Evolutionary conservation across 1,140 invertebrate genomes (phyloP).

Genomic region (Lethocerus indicus): DNA sequence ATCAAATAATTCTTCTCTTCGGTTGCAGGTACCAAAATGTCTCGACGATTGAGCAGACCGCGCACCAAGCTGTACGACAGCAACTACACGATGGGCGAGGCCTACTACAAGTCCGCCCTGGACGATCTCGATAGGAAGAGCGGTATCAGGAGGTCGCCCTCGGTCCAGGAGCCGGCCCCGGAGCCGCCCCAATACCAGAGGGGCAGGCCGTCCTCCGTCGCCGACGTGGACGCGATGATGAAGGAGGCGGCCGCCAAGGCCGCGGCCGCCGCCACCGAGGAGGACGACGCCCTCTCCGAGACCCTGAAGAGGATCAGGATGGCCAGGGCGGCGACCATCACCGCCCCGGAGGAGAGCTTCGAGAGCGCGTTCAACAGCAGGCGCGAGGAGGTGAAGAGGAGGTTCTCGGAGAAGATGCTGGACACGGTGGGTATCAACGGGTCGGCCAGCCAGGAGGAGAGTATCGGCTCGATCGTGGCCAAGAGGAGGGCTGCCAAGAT

Average conservation of each 20-base stretch:
- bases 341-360: conserved; percentile 2
- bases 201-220: conserved; percentile 4
- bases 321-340: not conserved
- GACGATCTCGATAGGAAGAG: conserved; percentile 47
- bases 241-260: not conserved
- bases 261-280: not conserved
- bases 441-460: not conserved
- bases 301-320: conserved; percentile 5
- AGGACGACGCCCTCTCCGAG: conserved; percentile 1
- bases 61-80: conserved; percentile 57
- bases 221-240: conserved; percentile 4
- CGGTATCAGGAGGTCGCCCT: too few species aligned
- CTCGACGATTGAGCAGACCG: conserved; percentile 37
- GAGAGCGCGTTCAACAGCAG: conserved; percentile 8
- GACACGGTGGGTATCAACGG: conserved; percentile 12
- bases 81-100: conserved; percentile 60
- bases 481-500: not conserved
- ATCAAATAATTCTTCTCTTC: too few species aligned
- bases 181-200: conserved; percentile 6
- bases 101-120: conserved; percentile 52
- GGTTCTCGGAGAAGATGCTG: conserved; percentile 13
- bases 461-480: not conserved
- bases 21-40: too few species aligned
- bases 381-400: conserved; percentile 6
- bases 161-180: not conserved